phyloP scores from a whole-genome alignment of 2,113 vertebrate species.

The Tyrannus savana region DNA sequence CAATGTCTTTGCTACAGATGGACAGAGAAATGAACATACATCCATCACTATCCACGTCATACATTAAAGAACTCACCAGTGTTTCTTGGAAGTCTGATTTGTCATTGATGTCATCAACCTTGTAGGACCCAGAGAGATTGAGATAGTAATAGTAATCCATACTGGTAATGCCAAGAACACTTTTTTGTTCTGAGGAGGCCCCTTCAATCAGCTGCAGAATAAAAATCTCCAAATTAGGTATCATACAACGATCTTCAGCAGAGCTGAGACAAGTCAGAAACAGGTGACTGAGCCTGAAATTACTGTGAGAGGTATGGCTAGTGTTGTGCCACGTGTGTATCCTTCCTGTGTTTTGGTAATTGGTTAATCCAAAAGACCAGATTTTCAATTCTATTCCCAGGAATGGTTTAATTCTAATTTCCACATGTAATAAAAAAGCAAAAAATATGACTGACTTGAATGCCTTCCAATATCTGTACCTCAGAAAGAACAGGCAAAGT shows the following conservation, averaged over 20 bases:
- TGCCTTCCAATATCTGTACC: neutral
- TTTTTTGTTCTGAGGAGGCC: slow-evolving; percentile 88
- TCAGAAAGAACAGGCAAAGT: neutral
- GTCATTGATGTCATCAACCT: slow-evolving; percentile 98
- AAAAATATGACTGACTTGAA: neutral
- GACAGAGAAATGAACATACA: neutral
- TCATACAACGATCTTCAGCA: neutral
- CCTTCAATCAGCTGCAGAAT: slow-evolving; percentile 90
- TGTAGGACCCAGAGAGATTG: slow-evolving; percentile 95
- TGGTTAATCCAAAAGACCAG: neutral
- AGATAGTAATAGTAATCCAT: slow-evolving; percentile 96
- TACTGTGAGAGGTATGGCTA: neutral
- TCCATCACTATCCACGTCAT: neutral
- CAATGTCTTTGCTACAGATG: neutral
- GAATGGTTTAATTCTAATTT: neutral
- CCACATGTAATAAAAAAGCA: neutral
- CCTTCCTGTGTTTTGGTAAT: neutral
- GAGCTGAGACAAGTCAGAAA: neutral
- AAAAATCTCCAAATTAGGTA: neutral
- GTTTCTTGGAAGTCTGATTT: slow-evolving; percentile 94
- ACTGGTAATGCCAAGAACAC: slow-evolving; percentile 90
- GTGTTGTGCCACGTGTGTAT: neutral
- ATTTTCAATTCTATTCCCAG: neutral
- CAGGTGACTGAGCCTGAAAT: neutral
- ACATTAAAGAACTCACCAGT: slow-evolving; percentile 73